Base-by-base conservation (phyloP, 23 tunicate species). In the Halocynthia roretzi region DNA sequence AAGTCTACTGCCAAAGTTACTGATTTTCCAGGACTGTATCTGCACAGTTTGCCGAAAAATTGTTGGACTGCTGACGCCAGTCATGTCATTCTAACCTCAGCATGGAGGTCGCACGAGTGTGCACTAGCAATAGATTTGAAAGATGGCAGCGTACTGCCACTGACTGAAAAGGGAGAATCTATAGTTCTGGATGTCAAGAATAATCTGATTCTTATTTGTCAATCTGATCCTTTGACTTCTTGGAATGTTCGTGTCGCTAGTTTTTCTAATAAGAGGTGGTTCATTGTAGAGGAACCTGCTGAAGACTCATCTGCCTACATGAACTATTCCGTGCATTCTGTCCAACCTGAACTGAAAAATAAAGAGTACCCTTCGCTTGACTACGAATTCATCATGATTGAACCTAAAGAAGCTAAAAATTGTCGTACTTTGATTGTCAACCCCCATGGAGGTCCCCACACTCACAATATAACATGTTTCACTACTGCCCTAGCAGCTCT, bases 391-490 rank as follows among this genome's bases (percentile, higher is more conserved):
- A 72, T 91, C 56, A 70, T 91, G 31, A 23, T 80, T n/a, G 53
- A 73, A 61, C 97, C 97, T 7, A 61, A 14, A 8, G 81, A n/a
- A 51, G 65, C 52, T 21, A 21, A 17, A n/a, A 18, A 6, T 22
- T 15, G 63, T 7, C 56, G 10, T 11, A 83, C 86, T 5, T 54
- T 91, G 52, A 77, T 91, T 48, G 83, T 91, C 8, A 71, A 70
- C 67, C 97, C 97, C 17, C 97, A 91, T 77, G 91, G 97, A 31
- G 97, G 97, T 5, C 97, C 97, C 6, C 97, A 91, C 81, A 6
- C 48, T 44, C 50, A 56, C 50, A 81, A 60, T 53, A 9, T 71
- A 31, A 52, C 87, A 53, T 80, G 70, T 6, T 91, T 91, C 67
- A 88, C 31, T 40, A 53, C 55, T 8, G 5, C 60, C 20, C 15